Percentiles rank a stretch among this genome's conserved stretches.
Evolutionary conservation across 1,140 invertebrate genomes (phyloP).

Genomic region (Drosophila repletoides): DNA sequence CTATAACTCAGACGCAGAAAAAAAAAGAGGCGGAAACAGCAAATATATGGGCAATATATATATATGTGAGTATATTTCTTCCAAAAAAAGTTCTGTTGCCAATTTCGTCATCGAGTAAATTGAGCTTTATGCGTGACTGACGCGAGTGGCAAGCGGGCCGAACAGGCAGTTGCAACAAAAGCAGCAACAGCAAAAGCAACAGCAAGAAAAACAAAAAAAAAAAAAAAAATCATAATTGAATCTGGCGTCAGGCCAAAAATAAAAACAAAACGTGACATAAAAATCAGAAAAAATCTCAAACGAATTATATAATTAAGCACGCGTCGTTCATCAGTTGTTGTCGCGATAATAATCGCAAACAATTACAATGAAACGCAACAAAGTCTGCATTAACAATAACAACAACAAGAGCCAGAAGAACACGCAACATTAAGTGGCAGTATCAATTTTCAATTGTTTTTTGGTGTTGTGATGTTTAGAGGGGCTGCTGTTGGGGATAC

Average conservation of each 20-base stretch:
- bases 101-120: conserved; percentile 14
- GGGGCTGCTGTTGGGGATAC: neutral
- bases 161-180: neutral
- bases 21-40: too few species aligned
- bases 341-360: conserved; percentile 49
- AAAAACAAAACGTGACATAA: conserved; percentile 72
- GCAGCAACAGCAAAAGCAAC: neutral
- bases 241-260: conserved; percentile 44
- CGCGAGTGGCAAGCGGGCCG: neutral
- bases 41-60: too few species aligned
- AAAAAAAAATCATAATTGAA: neutral
- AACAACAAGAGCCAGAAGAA: neutral
- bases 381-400: conserved; percentile 14
- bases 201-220: neutral
- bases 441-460: too few species aligned
- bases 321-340: conserved; percentile 37
- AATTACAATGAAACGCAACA: conserved; percentile 55
- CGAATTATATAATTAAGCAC: conserved; percentile 78
- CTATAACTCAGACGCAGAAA: too few species aligned
- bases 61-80: neutral
- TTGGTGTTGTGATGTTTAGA: too few species aligned
- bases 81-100: neutral
- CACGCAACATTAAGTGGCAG: conserved; percentile 29
- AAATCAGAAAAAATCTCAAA: conserved; percentile 55
- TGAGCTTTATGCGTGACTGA: conserved; percentile 1